Evolutionary conservation across 2,797 vertebrate genomes (phyloP).

Genomic region (Danio albolineatus): DNA sequence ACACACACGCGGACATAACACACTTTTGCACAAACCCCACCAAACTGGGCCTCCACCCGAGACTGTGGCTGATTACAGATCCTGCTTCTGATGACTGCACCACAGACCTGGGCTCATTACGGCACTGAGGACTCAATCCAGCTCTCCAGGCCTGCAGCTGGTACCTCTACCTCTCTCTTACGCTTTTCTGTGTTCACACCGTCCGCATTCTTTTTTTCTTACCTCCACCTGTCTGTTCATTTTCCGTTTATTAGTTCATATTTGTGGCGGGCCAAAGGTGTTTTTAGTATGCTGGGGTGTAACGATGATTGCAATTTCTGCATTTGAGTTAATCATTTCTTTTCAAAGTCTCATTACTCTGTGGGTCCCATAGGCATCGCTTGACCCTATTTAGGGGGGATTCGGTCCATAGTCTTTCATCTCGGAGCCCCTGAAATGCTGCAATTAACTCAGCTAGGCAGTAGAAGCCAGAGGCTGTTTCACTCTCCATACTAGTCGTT

Average conservation of each 20-base stretch:
- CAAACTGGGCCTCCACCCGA: conserved; percentile 64
- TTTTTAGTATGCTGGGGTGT: not conserved
- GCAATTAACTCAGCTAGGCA: conserved; percentile 20
- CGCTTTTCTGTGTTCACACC: conserved; percentile 16
- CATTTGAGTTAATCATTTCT: conserved; percentile 41
- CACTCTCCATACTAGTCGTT: conserved; percentile 22
- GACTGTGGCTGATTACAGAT: conserved; percentile 64
- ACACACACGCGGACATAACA: conserved; percentile 56
- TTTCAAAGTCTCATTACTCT: conserved; percentile 34
- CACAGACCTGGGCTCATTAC: conserved; percentile 63
- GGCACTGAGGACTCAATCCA: conserved; percentile 61
- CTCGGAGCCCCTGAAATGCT: not conserved
- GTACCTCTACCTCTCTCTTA: conserved; percentile 41
- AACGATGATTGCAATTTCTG: not conserved
- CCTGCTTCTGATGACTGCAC: conserved; percentile 55
- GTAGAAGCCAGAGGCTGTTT: not conserved
- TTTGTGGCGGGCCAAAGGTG: not conserved
- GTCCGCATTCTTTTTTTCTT: not conserved
- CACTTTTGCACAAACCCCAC: conserved; percentile 52
- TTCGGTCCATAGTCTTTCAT: conserved; percentile 4
- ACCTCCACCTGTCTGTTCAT: not conserved
- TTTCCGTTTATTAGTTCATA: not conserved
- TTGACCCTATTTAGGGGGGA: conserved; percentile 27
- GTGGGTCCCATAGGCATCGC: conserved; percentile 18
- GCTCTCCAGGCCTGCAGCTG: conserved; percentile 47